Conservation (phyloP, 1,140 invertebrate genomes). For the Linepithema humile region DNA sequence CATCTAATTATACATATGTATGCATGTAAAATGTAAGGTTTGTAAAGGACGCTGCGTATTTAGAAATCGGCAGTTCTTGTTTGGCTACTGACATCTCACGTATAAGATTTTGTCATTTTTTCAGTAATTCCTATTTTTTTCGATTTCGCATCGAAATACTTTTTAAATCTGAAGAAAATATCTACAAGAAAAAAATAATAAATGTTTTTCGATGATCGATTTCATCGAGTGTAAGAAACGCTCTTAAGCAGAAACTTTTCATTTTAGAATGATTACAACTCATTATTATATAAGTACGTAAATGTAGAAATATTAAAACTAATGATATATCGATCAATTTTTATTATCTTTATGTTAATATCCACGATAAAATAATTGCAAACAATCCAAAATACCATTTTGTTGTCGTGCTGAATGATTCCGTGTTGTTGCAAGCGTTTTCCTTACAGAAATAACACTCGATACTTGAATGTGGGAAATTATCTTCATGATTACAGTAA, state of each 20-base stretch:
- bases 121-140: no score
- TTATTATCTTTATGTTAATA: slow-evolving; percentile 1
- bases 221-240: no score
- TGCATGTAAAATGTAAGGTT: slow-evolving; percentile 42
- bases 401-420: not conserved
- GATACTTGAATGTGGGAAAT: slow-evolving; percentile 72
- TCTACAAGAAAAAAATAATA: not conserved
- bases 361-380: not conserved
- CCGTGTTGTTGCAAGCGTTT: slow-evolving; percentile 75
- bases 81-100: no score
- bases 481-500: slow-evolving; percentile 72
- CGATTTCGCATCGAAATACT: not conserved
- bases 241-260: not conserved
- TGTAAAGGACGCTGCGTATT: not conserved
- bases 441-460: slow-evolving; percentile 76
- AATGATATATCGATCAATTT: not conserved
- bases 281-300: not conserved
- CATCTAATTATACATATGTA: not conserved
- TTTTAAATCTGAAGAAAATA: not conserved
- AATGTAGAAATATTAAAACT: not conserved
- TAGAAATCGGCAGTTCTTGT: not conserved
- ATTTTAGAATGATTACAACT: not conserved
- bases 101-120: no score
- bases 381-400: not conserved
- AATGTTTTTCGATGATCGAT: not conserved